Evolutionary conservation across 2,797 vertebrate species (phyloP).

Genomic region (Borostomias antarcticus): DNA sequence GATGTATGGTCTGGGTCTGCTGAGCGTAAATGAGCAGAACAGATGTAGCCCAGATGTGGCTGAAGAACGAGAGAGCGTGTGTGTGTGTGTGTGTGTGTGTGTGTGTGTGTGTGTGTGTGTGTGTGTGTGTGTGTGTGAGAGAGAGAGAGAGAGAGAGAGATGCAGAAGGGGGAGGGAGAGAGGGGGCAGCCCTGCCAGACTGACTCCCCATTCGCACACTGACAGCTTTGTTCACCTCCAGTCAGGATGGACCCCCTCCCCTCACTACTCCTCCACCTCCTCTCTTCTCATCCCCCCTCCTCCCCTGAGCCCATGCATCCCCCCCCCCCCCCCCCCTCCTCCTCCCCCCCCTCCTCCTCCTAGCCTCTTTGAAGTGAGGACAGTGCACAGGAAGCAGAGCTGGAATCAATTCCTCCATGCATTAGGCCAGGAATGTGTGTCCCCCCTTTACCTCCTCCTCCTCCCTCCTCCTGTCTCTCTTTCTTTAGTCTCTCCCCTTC

Average conservation of each 20-base stretch:
- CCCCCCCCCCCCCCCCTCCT: too few relatives aligned
- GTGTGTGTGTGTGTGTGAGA: constrained; percentile 4
- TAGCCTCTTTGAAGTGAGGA: constrained; percentile 62
- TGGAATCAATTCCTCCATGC: constrained; percentile 73
- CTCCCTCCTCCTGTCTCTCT: constrained; percentile 31
- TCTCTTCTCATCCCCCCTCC: constrained; percentile 35
- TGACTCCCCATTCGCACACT: constrained; percentile 54
- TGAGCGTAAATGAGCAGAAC: constrained; percentile 59
- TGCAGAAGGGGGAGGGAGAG: constrained; percentile 16
- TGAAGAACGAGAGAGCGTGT: constrained; percentile 18
- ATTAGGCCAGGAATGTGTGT: constrained; percentile 75
- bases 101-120: background rate
- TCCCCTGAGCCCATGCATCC: constrained; percentile 38
- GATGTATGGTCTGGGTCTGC: constrained; percentile 39
- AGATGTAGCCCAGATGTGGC: constrained; percentile 65
- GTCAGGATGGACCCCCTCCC: constrained; percentile 43
- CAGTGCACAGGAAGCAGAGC: constrained; percentile 61
- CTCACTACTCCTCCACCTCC: constrained; percentile 26
- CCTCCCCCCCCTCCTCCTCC: constrained; percentile 40
- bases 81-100: background rate
- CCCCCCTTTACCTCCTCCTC: constrained; percentile 30
- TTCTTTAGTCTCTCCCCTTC: constrained; percentile 25
- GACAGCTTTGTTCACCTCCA: constrained; percentile 68
- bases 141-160: background rate
- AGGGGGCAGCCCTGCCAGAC: constrained; percentile 26